Conservation (phyloP, 53 echinoderm and acorn worm genomes). For the Zoroaster sp. region DNA sequence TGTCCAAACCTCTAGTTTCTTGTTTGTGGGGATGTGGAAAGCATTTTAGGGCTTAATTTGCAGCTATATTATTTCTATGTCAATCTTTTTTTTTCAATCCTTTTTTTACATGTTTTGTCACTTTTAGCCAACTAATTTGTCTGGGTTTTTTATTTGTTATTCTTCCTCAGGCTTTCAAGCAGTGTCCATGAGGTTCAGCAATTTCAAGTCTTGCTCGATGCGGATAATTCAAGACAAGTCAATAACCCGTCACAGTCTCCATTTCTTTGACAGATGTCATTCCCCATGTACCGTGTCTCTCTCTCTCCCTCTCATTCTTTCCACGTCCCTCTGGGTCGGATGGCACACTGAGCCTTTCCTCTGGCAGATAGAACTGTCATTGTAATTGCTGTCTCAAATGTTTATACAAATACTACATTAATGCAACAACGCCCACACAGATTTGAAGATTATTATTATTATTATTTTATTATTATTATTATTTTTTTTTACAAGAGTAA, state of each 20-base stretch:
- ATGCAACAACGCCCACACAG: too few species aligned
- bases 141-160: too few species aligned
- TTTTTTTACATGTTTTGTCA: too few species aligned
- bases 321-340: background rate
- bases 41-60: too few species aligned
- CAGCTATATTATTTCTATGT: too few species aligned
- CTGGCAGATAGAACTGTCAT: background rate
- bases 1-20: too few species aligned
- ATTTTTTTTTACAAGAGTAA: background rate
- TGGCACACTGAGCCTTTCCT: background rate
- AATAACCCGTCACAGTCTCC: background rate
- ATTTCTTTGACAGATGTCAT: background rate
- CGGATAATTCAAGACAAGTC: background rate
- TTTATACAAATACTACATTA: too few species aligned
- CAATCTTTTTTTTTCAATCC: too few species aligned
- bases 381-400: background rate
- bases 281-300: background rate
- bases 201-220: slow-evolving; percentile 54
- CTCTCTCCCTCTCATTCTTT: background rate
- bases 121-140: too few species aligned
- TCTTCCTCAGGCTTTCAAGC: slow-evolving; percentile 75
- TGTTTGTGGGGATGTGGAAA: too few species aligned
- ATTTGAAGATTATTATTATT: background rate
- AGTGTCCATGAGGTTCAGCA: slow-evolving; percentile 73
- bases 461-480: background rate